Conservation (phyloP, 92 coral and sea anemone species). For the Scolanthus callimorphus region DNA sequence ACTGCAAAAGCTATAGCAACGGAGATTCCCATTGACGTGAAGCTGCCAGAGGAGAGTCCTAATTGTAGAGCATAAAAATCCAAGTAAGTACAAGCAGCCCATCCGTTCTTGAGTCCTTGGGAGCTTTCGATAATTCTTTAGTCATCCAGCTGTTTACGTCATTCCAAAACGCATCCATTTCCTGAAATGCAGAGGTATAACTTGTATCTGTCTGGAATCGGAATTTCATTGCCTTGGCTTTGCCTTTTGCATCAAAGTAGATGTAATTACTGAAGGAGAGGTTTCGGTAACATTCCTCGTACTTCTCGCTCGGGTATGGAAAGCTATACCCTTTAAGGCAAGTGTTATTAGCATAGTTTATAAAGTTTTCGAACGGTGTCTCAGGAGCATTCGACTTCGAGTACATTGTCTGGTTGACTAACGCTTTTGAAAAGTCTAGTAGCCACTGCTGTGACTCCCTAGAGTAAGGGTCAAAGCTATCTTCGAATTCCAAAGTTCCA, state of each 20-base stretch:
- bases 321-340: slow-evolving; percentile 46
- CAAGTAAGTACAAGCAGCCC: slow-evolving; percentile 48
- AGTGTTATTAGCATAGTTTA: slow-evolving; percentile 6
- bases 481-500: slow-evolving; percentile 71
- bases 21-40: slow-evolving; percentile 77
- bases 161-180: slow-evolving; percentile 67
- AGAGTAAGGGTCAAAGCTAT: slow-evolving; percentile 51
- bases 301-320: slow-evolving; percentile 47
- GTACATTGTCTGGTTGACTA: slow-evolving; percentile 49
- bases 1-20: slow-evolving; percentile 84
- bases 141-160: slow-evolving; percentile 49
- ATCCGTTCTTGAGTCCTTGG: slow-evolving; percentile 72
- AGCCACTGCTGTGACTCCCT: slow-evolving; percentile 68
- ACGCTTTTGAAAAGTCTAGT: slow-evolving; percentile 44
- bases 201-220: slow-evolving; percentile 45
- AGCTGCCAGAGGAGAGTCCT: slow-evolving; percentile 68
- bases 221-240: slow-evolving; percentile 26
- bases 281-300: slow-evolving; percentile 18
- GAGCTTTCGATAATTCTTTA: slow-evolving; percentile 53
- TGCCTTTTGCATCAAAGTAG: slow-evolving; percentile 24
- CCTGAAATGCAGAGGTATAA: slow-evolving; percentile 49
- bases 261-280: background rate
- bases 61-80: slow-evolving; percentile 66
- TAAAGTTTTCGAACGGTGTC: slow-evolving; percentile 4
- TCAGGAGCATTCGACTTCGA: background rate